phyloP scores from a whole-genome alignment of 1,140 invertebrate genomes.

The Thaumatotibia leucotreta region DNA sequence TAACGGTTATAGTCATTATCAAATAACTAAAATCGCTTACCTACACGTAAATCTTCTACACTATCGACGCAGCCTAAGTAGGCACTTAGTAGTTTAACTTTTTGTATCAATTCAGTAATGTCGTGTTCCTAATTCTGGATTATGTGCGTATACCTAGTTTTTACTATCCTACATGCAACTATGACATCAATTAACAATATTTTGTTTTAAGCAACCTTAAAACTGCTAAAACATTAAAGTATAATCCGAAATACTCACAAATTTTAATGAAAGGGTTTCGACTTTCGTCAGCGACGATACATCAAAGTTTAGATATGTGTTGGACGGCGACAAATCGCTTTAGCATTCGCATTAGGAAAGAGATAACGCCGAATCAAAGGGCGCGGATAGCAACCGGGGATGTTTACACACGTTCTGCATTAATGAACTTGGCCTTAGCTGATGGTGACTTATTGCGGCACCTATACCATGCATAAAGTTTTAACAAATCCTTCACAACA shows the following conservation, averaged over 20 bases:
- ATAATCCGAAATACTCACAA: not conserved
- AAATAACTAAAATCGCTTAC: too few species aligned
- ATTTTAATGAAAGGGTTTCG: not conserved
- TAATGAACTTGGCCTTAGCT: conserved; percentile 58
- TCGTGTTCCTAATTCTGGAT: too few species aligned
- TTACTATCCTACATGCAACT: too few species aligned
- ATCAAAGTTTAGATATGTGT: conserved; percentile 57
- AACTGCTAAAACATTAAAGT: too few species aligned
- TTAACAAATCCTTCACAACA: not conserved
- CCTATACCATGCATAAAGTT: not conserved
- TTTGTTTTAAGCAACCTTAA: too few species aligned
- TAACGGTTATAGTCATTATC: too few species aligned
- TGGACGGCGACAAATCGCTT: conserved; percentile 64
- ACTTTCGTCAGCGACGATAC: conserved; percentile 36
- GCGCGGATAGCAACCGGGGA: conserved; percentile 40
- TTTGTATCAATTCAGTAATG: too few species aligned
- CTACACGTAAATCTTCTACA: too few species aligned
- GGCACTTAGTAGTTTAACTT: too few species aligned
- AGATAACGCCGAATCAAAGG: conserved; percentile 51
- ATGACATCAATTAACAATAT: too few species aligned
- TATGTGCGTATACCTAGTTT: too few species aligned
- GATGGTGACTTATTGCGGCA: conserved; percentile 41
- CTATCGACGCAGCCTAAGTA: too few species aligned
- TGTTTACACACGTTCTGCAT: conserved; percentile 50
- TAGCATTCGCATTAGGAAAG: conserved; percentile 48